Evolutionary conservation across 2,113 vertebrate species (phyloP).

Genomic region (Etheostoma cragini): DNA sequence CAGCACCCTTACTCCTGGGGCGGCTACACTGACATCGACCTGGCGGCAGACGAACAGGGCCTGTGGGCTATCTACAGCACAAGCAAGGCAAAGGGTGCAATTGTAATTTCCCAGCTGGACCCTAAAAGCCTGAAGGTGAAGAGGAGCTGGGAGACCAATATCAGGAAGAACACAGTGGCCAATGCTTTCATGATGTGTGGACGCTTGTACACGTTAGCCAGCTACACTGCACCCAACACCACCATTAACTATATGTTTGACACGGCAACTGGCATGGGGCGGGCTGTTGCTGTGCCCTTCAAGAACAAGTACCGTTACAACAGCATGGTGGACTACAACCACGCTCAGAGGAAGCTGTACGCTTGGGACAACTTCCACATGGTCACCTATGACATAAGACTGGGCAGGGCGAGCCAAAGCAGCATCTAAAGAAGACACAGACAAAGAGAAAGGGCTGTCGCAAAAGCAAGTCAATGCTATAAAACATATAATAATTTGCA

Average conservation of each 20-base stretch:
- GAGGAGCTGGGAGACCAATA: slow-evolving; percentile 91
- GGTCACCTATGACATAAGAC: slow-evolving; percentile 90
- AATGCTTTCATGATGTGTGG: slow-evolving; percentile 94
- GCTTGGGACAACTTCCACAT: slow-evolving; percentile 96
- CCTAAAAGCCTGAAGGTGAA: slow-evolving; percentile 86
- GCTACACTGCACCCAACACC: slow-evolving; percentile 86
- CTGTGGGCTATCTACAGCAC: slow-evolving; percentile 95
- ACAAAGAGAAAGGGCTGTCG: background rate
- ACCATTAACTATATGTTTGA: slow-evolving; percentile 89
- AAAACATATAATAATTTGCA: slow-evolving; percentile 12
- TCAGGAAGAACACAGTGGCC: slow-evolving; percentile 90
- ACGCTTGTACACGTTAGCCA: slow-evolving; percentile 91
- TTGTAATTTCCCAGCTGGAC: slow-evolving; percentile 91
- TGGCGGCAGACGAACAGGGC: slow-evolving; percentile 89
- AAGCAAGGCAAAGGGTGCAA: slow-evolving; percentile 89
- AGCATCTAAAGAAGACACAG: slow-evolving; percentile 45
- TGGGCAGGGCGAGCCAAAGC: slow-evolving; percentile 63
- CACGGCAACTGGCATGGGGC: slow-evolving; percentile 79
- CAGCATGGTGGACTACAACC: slow-evolving; percentile 96
- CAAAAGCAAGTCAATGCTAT: slow-evolving; percentile 14
- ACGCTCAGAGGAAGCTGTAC: slow-evolving; percentile 88
- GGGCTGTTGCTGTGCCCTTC: slow-evolving; percentile 84
- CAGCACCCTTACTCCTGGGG: slow-evolving; percentile 95
- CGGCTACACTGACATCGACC: slow-evolving; percentile 93
- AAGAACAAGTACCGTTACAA: slow-evolving; percentile 91